These are phyloP conservation scores for Plectrocnemia conspersa DNA, from an alignment of 1,140 invertebrate species.

Conservation along the genomic window DNA sequence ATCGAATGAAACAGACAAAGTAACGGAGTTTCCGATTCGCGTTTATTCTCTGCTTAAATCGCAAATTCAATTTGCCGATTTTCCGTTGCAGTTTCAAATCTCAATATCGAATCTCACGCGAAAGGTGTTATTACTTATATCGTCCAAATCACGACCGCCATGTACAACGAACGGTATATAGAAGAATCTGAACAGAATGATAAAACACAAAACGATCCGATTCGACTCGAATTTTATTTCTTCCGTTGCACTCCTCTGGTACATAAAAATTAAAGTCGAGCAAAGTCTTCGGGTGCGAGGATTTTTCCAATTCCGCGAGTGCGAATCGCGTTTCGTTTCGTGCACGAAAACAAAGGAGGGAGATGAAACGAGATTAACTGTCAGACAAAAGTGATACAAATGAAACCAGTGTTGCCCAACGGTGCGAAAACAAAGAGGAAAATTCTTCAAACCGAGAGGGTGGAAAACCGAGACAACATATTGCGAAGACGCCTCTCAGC, in stretches of 20 bases:
- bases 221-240: too few species aligned
- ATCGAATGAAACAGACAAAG: too few species aligned
- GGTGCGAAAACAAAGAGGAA: neutral
- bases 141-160: constrained; percentile 20
- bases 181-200: too few species aligned
- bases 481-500: constrained; percentile 1
- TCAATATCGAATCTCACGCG: constrained; percentile 19
- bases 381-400: constrained; percentile 21
- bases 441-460: constrained; percentile 5
- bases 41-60: too few species aligned
- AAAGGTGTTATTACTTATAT: constrained; percentile 27
- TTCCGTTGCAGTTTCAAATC: neutral
- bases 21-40: too few species aligned
- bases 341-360: constrained; percentile 8
- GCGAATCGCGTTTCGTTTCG: too few species aligned
- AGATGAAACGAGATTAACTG: constrained; percentile 17
- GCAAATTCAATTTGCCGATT: too few species aligned
- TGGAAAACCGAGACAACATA: constrained; percentile 11
- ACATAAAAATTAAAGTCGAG: neutral
- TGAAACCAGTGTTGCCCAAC: constrained; percentile 8
- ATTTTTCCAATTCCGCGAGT: constrained; percentile 2
- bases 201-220: too few species aligned
- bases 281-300: neutral
- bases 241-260: too few species aligned
- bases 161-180: constrained; percentile 20